Percentiles rank a stretch among this genome's conserved stretches.
phyloP scores from a whole-genome alignment of 2,113 vertebrate species.

The Clinocottus analis region DNA sequence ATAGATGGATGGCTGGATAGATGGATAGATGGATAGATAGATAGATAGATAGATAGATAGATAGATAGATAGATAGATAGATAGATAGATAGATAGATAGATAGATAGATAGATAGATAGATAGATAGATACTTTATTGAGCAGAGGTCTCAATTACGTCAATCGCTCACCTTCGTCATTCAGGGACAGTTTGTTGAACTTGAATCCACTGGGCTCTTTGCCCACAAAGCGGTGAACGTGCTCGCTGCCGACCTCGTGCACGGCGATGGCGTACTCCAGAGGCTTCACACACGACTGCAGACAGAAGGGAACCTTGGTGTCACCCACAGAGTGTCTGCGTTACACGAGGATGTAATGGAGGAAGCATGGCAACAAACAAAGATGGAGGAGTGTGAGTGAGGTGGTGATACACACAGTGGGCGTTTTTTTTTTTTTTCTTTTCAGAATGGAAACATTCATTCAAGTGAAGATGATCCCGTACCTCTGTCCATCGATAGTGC shows the following conservation, averaged over 20 bases:
- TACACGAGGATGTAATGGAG: constrained; percentile 29
- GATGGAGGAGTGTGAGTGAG: constrained; percentile 34
- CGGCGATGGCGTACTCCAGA: constrained; percentile 88
- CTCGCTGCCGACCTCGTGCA: constrained; percentile 86
- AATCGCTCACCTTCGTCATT: constrained; percentile 84
- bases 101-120: too few species aligned
- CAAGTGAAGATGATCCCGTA: constrained; percentile 24
- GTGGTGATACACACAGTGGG: neutral
- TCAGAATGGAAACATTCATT: constrained; percentile 9
- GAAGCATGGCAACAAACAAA: neutral
- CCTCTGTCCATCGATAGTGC: constrained; percentile 78
- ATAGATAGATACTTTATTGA: too few species aligned
- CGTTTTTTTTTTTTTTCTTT: neutral
- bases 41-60: neutral
- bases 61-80: too few species aligned
- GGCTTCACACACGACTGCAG: constrained; percentile 93
- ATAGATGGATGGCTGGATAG: neutral
- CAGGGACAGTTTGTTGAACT: constrained; percentile 91
- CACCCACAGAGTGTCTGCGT: constrained; percentile 87
- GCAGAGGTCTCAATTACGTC: neutral
- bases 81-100: neutral
- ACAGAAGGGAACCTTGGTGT: constrained; percentile 91
- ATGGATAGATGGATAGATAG: neutral
- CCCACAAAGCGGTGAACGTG: constrained; percentile 88
- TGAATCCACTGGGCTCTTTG: constrained; percentile 91